Evolutionary conservation across 2,888 invertebrate genomes (phyloP), one percentile per base, ranked within the genome.

Genomic region (Caenorhabditis sp.): DNA sequence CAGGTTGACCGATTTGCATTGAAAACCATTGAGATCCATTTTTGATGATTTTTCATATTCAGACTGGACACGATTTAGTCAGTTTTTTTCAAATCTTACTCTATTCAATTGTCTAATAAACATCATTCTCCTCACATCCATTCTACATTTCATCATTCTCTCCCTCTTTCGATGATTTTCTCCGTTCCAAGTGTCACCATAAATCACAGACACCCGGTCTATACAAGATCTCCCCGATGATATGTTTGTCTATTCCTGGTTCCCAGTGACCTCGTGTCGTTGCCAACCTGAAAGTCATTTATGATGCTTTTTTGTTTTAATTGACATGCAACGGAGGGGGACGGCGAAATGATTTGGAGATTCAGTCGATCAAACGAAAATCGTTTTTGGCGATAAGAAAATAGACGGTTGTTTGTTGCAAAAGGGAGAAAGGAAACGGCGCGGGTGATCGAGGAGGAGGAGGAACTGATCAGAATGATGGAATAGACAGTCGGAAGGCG

Each of bases 361-460:
- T 16, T 56, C 56, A 47, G 64, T 56, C 56, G 56, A 26, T 44
- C 31, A 64, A 58, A 75, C 24, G 28, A 66, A 56, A 75, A 64
- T 19, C 22, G 22, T 66, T 35, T 47, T 68, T 75, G 19, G 56
- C 68, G 68, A 68, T 68, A 59, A 26, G 26, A 26, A 26, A 68
- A 76, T 68, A 68, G 66, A 54, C n/a, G 68, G 68, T 68, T 76
- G 76, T 76, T 76, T 76, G 76, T 76, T 68, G 76, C 76, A 76
- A 61, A 26, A 24, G 35, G 26, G 24, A 12, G 59, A 31, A n/a
- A 49, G 24, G 22, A 19, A 24, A 24, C 22, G 24, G 19, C 22
- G n/a, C n/a, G 24, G 41, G 38, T 61, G 61, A 61, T 61, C 49
- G 44, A 16, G 16, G 14, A 14, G 44, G n/a, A 10, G 44, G 19